Evolutionary conservation across 2,888 invertebrate genomes (phyloP).

Genomic region (Drosophila ustulata): DNA sequence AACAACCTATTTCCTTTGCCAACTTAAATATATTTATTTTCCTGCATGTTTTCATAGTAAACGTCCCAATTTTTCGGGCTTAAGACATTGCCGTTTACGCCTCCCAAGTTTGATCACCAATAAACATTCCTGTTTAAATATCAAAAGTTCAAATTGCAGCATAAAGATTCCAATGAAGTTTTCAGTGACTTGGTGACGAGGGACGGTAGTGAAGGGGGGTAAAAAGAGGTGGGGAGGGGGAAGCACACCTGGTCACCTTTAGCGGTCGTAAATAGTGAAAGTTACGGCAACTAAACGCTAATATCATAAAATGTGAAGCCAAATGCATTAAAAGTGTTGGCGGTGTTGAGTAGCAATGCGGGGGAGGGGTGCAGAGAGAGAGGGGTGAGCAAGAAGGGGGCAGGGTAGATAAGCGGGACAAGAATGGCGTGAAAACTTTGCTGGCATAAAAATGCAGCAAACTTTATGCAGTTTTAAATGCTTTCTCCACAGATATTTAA

Average conservation of each 20-base stretch:
- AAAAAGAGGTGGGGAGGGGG: conserved; percentile 4
- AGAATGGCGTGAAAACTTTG: conserved; percentile 45
- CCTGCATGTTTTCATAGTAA: not conserved
- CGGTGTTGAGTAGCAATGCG: conserved; percentile 13
- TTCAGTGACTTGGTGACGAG: conserved; percentile 25
- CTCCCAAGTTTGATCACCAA: conserved; percentile 17
- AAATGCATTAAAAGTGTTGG: conserved; percentile 50
- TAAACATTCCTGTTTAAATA: conserved; percentile 45
- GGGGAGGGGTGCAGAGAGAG: not conserved
- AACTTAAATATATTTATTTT: not conserved
- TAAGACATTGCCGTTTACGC: not conserved
- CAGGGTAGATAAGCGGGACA: not conserved
- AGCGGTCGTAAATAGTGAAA: conserved; percentile 64
- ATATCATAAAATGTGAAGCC: conserved; percentile 57
- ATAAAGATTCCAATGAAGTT: conserved; percentile 45
- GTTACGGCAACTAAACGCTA: conserved; percentile 70
- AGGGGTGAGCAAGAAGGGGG: too few relatives aligned
- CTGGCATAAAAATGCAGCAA: conserved; percentile 51
- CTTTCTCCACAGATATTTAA: conserved; percentile 57
- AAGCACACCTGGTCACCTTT: conserved; percentile 60
- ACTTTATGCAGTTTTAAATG: conserved; percentile 63
- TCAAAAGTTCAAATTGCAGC: conserved; percentile 50
- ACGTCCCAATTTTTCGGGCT: not conserved
- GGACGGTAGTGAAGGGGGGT: not conserved
- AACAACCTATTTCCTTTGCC: too few relatives aligned